Percentiles rank a stretch among this genome's conserved stretches.
Evolutionary conservation across 2,888 invertebrate genomes (phyloP).

Genomic region (Platynereis dumerilii): DNA sequence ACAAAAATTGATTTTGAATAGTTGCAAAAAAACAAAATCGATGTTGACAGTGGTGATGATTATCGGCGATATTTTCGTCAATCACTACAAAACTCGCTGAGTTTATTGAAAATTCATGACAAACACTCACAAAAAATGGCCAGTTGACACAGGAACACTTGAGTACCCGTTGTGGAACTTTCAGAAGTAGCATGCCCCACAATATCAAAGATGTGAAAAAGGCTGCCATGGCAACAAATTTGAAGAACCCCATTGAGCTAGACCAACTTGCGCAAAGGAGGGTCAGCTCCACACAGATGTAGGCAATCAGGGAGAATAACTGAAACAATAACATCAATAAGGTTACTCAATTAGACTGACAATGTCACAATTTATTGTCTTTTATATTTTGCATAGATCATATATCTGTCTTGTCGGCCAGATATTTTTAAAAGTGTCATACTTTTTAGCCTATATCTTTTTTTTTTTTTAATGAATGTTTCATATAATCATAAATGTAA

Average conservation of each 20-base stretch:
- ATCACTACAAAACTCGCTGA: background rate
- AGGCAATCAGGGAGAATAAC: conserved; percentile 29
- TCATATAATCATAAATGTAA: no score
- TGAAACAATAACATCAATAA: conserved; percentile 6
- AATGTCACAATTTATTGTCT: no score
- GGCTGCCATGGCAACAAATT: conserved; percentile 29
- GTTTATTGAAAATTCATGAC: background rate
- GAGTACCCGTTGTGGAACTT: conserved; percentile 27
- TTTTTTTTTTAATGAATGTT: no score
- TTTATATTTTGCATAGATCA: no score
- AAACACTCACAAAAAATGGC: conserved; percentile 29
- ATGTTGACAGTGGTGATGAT: no score
- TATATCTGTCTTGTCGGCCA: no score
- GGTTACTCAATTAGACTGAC: no score
- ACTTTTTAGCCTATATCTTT: no score
- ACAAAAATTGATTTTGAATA: no score
- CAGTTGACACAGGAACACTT: conserved; percentile 32
- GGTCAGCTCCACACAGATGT: conserved; percentile 23
- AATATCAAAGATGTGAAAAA: conserved; percentile 25
- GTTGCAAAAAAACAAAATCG: no score
- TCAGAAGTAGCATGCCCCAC: conserved; percentile 28
- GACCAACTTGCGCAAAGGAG: background rate
- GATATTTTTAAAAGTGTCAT: no score
- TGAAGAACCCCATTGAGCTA: conserved; percentile 29
- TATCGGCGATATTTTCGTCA: no score